Evolutionary conservation across 2,797 vertebrate genomes (phyloP), one percentile per base, ranked within the genome.

Genomic region (Phataginus tricuspis): DNA sequence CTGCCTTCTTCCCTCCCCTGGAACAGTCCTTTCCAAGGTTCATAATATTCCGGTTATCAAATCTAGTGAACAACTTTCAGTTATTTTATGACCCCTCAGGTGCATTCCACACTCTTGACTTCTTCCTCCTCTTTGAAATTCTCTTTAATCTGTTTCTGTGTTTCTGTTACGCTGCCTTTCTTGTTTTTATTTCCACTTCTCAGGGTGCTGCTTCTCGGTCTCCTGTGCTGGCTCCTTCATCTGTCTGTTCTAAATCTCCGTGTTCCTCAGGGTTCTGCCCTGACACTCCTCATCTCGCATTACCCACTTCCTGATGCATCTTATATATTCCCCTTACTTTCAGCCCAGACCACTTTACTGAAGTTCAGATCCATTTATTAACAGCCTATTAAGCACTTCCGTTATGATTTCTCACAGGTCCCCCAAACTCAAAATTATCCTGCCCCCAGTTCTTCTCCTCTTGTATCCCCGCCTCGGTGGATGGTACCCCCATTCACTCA

Each of bases 51-150:
- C 51, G 59, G 45, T 21, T 79, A 18, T 79, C 80, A 90, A 87
- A 87, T 63, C 42, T 45, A 84, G 68, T 27, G 55, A 59, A 84
- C 15, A 39, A 34, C 15, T 91, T 85, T 82, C 39, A 25, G 29
- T 86, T 53, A 63, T 94, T 93, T 91, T 68, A 66, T 93, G 74
- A 68, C 42, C 37, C 34, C 15, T 95, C 71, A 63, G 87, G 27
- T 93, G 45, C 13, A 53, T 71, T 63, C 51, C 71, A 90, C 39
- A 63, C 25, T 39, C 63, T 63, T 23, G 55, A 87, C 37, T 53
- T 90, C 61, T 89, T 34, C 55, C 31, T 95, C 39, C 27, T 64
- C 72, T 11, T 83, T 39, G 45, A 39, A 88, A 79, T 34, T 31
- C 64, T 83, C 55, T 59, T 14, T 49, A 45, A 45, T 45, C 42